Evolutionary conservation across 2,797 vertebrate species (phyloP).

Genomic region (Lacerta viridis): DNA sequence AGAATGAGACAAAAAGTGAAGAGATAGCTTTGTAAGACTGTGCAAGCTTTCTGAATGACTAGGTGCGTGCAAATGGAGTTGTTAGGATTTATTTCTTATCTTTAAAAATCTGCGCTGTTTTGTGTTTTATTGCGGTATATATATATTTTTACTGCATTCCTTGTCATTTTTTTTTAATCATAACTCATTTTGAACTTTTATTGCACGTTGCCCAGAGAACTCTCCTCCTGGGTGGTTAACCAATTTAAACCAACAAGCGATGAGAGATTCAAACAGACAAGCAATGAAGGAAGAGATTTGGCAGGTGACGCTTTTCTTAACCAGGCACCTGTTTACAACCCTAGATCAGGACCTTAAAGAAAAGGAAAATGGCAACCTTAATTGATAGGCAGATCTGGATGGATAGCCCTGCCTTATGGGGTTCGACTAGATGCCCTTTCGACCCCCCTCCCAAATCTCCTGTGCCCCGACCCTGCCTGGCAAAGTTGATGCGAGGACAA

Average conservation of each 20-base stretch:
- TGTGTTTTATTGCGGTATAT: background rate
- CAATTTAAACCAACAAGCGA: background rate
- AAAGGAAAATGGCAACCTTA: background rate
- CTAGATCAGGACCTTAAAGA: background rate
- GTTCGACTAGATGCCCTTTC: background rate
- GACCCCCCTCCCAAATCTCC: background rate
- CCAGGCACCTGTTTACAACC: background rate
- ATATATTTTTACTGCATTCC: background rate
- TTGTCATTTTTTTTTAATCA: background rate
- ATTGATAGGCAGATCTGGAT: constrained; percentile 4
- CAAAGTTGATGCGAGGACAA: constrained; percentile 34
- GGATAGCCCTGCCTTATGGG: background rate
- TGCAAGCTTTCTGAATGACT: background rate
- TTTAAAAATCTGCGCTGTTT: background rate
- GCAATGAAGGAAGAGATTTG: background rate
- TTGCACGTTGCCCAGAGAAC: background rate
- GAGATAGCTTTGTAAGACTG: too few relatives aligned
- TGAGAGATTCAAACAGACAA: background rate
- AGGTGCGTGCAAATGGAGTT: background rate
- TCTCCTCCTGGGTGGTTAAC: background rate
- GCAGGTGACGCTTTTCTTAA: background rate
- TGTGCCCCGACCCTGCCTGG: background rate
- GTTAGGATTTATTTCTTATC: background rate
- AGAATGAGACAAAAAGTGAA: background rate
- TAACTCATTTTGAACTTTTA: background rate